Conservation (phyloP, 2,888 invertebrate genomes). For the Papilio elwesi region DNA sequence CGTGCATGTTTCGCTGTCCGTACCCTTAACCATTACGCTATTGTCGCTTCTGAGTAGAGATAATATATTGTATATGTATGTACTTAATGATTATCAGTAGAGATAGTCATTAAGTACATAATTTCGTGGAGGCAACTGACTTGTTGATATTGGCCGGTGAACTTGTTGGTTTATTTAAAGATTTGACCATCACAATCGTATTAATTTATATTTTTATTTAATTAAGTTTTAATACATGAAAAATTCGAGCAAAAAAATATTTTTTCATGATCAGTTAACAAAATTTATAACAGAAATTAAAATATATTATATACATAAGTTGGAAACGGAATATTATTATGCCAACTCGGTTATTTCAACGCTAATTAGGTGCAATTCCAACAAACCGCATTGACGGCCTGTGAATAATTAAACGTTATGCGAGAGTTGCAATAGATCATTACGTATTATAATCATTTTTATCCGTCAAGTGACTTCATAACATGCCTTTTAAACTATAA, state of each 20-base stretch:
- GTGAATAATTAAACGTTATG: slow-evolving; percentile 20
- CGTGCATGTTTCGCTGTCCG: too few species aligned
- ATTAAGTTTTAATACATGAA: too few species aligned
- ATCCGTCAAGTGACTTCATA: not conserved
- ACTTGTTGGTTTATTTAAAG: too few species aligned
- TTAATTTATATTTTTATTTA: too few species aligned
- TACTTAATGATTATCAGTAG: too few species aligned
- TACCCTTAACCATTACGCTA: too few species aligned
- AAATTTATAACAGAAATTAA: not conserved
- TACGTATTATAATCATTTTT: not conserved
- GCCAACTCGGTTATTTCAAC: slow-evolving; percentile 15
- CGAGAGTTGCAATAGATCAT: slow-evolving; percentile 1
- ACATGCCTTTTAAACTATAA: not conserved
- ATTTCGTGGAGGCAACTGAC: too few species aligned
- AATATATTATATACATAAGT: slow-evolving; percentile 3
- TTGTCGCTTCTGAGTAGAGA: too few species aligned
- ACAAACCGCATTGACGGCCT: slow-evolving; percentile 10
- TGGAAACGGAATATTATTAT: not conserved
- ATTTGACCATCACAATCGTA: not conserved
- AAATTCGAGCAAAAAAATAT: not conserved
- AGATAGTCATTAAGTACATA: too few species aligned
- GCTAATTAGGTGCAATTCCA: slow-evolving; percentile 18
- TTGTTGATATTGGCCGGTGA: too few species aligned
- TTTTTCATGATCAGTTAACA: not conserved
- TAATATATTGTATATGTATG: too few species aligned